These are phyloP conservation scores for Artibeus lituratus DNA, from an alignment of 2,797 vertebrate genomes.

Conservation along the genomic window DNA sequence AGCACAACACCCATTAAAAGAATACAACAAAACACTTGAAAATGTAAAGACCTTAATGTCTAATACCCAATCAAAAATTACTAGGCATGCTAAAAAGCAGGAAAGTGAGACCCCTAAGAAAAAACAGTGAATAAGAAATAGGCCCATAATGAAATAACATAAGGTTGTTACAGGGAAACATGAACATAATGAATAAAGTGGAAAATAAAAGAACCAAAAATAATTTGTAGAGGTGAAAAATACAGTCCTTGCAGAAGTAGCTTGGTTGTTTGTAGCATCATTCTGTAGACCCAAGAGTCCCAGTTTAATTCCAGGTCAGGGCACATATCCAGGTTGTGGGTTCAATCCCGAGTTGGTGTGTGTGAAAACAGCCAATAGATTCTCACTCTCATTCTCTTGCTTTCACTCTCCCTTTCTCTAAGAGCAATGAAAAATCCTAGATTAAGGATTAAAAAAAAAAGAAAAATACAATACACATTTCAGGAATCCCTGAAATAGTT, in stretches of 20 bases:
- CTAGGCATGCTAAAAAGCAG: not conserved
- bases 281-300: not conserved
- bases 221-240: not conserved
- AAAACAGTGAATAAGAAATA: not conserved
- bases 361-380: not conserved
- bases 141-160: not conserved
- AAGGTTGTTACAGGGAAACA: not conserved
- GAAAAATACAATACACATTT: not conserved
- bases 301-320: not conserved
- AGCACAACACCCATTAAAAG: not conserved
- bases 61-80: not conserved
- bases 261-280: not conserved
- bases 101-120: not conserved
- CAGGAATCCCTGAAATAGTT: not conserved
- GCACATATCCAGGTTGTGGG: not conserved
- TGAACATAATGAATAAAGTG: not conserved
- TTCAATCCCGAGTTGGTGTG: not conserved
- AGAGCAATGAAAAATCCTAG: not conserved
- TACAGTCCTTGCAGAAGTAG: not conserved
- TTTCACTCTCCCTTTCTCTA: not conserved
- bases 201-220: not conserved
- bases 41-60: not conserved
- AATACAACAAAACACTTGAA: not conserved
- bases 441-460: not conserved
- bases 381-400: not conserved